Evolutionary conservation across 2,888 invertebrate genomes (phyloP).

Genomic region (Ariolimax columbianus): DNA sequence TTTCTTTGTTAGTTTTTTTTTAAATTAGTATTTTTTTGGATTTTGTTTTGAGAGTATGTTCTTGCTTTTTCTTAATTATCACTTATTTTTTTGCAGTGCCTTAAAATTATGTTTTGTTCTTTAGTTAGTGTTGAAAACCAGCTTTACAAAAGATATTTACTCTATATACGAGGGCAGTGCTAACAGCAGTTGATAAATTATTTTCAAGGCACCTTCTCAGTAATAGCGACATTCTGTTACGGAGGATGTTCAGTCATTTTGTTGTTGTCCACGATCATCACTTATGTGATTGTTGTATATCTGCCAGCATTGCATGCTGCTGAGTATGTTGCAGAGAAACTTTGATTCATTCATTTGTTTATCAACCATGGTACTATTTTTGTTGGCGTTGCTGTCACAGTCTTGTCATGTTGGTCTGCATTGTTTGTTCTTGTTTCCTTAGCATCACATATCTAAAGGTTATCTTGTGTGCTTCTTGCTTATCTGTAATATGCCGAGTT

Average conservation of each 20-base stretch:
- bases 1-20: conserved; percentile 29
- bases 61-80: background rate
- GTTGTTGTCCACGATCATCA: background rate
- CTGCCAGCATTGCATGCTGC: background rate
- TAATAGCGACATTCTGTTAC: background rate
- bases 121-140: conserved; percentile 62
- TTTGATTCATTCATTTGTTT: background rate
- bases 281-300: conserved; percentile 5
- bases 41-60: conserved; percentile 50
- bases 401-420: background rate
- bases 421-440: too few species aligned
- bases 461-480: too few species aligned
- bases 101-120: conserved; percentile 68
- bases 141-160: conserved; percentile 71
- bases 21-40: conserved; percentile 34
- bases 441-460: too few species aligned
- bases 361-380: background rate
- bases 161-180: conserved; percentile 62
- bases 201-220: conserved; percentile 58
- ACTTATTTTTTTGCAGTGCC: conserved; percentile 73
- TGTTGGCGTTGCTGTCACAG: background rate
- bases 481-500: too few species aligned
- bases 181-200: conserved; percentile 51
- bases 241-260: background rate
- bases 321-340: background rate